Conservation (phyloP, 2,888 invertebrate genomes). For the Zelleria hepariella region DNA sequence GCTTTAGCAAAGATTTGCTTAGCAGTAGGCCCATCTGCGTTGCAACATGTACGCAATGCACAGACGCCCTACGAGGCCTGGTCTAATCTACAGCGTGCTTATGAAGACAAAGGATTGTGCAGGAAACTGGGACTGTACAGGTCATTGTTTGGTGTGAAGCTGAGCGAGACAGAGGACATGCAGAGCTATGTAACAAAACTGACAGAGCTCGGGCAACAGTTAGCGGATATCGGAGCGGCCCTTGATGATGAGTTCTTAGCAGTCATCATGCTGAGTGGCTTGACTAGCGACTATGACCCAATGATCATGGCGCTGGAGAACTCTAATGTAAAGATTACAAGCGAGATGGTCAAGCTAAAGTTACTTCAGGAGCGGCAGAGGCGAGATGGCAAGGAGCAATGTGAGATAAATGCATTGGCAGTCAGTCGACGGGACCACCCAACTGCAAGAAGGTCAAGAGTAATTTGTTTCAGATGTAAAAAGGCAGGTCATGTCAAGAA, state of each 20-base stretch:
- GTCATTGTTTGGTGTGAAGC: slow-evolving; percentile 8
- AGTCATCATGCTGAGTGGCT: slow-evolving; percentile 15
- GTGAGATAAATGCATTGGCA: neutral
- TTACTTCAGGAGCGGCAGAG: slow-evolving; percentile 6
- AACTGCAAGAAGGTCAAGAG: no score
- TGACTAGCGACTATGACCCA: slow-evolving; percentile 16
- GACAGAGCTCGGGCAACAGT: neutral
- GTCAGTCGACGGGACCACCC: neutral
- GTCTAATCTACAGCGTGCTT: slow-evolving; percentile 10
- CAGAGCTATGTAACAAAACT: neutral
- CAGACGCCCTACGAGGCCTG: slow-evolving; percentile 8
- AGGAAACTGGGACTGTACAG: slow-evolving; percentile 8
- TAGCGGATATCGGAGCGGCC: slow-evolving; percentile 3
- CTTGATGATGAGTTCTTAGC: slow-evolving; percentile 17
- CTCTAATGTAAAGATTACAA: slow-evolving; percentile 8
- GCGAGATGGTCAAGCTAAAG: slow-evolving; percentile 11
- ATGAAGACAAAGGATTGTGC: slow-evolving; percentile 12
- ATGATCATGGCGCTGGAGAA: slow-evolving; percentile 18
- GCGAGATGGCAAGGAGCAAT: slow-evolving; percentile 3
- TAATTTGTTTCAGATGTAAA: slow-evolving; percentile 4
- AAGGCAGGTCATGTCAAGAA: neutral
- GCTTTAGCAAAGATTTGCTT: slow-evolving; percentile 14
- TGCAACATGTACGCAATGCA: slow-evolving; percentile 9
- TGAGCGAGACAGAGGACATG: neutral
- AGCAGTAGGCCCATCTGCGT: neutral